Base-by-base conservation (phyloP, 2,113 vertebrate species). In the Symphodus melops region DNA sequence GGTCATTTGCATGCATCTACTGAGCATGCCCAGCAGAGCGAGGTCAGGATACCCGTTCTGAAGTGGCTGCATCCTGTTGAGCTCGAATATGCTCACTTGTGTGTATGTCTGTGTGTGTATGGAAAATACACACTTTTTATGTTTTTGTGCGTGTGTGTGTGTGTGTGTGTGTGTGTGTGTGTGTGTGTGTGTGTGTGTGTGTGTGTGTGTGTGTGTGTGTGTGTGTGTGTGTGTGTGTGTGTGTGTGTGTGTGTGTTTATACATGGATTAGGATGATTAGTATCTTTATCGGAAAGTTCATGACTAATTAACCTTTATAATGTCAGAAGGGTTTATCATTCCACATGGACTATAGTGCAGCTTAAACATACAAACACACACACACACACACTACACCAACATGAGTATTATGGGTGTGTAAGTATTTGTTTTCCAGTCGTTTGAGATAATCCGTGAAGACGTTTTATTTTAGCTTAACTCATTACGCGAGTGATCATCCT, bases 251-350 rank as follows among this genome's bases (percentile, higher is more conserved):
- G 63, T 69, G 57, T 51, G 52, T 65, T 64, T n/a, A 25, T 25
- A 0, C 48, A 37, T 4, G 69, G 66, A 79, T 86, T 75, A 76
- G 49, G 67, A 78, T 41, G 54, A 81, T 84, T 69, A 48, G 67
- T 65, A 36, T 78, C 82, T 76, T 37, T 76, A 70, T 88, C 72
- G 75, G 71, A 67, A 87, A 81, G 56, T 76, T 78, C 78, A 67
- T 13, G 68, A 83, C 68, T 84, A 86, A 91, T 91, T 89, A 91
- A 89, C 89, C 81, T 86, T 77, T 70, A 14, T 72, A 61, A 86
- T 85, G 69, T 86, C 74, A 77, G 49, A 36, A 57, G 71, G 82
- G 79, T 72, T 84, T 86, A 68, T 77, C 62, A 67, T 76, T 74
- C 82, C 75, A 33, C 64, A 37, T 25, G 79, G 86, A 89, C 89